Base-by-base conservation (phyloP, 1,140 invertebrate species). In the Drosophila pruinosa region DNA sequence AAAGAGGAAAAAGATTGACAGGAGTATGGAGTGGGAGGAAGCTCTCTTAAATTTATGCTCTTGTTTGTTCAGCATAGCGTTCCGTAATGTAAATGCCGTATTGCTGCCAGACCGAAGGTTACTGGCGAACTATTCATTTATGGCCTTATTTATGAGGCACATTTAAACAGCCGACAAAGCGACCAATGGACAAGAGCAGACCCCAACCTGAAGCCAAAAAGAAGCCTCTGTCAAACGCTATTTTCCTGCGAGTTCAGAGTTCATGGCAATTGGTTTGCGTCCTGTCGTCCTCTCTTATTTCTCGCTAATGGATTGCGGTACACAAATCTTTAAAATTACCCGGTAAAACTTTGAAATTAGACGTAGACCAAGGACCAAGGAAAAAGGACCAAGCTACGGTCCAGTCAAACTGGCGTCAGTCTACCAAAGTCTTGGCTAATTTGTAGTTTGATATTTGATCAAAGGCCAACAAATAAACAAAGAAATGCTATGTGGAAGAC, bases 271-370 rank as follows among this genome's bases (percentile, higher is more conserved):
- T 61, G 63, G 47, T 50, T 28, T 59, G 38, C 59, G 24, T 41
- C 39, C 59, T 28, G 45, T 54, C 39, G 57, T 36, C 22, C 57
- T 43, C 57, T 43, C 43, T 62, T 57, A 50, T 65, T 74, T 52
- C 41, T 26, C 59, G 57, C 82, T 86, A 86, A 86, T 86, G 82
- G 81, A 88, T 86, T 86, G 81, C 81, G 75, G 82, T 78, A 82
- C 81, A 86, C 81, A 86, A 86, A 86, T 86, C 81, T 82, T 86
- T 78, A 86, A 86, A 86, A 86, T 86, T 88, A 78, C 74, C 74
- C 74, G 86, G 78, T 64, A 70, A 86, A 86, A 78, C 63, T 86
- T 88, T 75, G 74, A 71, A 81, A 86, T 86, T 81, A 77, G 81
- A 57, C 53, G 48, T 63, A 22, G 38, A 54, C 58, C 34, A 38